Conservation (phyloP, 2,797 vertebrate species). For the Pseudomugil gertrudae region DNA sequence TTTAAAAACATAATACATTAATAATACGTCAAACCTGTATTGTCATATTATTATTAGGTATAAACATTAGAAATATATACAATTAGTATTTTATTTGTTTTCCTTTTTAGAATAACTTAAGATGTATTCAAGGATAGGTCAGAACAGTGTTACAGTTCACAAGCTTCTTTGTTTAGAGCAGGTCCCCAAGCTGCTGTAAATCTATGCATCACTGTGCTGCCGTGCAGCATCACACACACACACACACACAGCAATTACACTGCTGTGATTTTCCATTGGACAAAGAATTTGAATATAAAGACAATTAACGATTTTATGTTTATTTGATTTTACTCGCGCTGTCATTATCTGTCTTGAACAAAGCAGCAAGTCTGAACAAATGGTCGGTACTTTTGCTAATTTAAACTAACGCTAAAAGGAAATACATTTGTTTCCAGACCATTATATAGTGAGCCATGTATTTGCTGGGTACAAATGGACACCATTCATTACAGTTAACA, state of each 20-base stretch:
- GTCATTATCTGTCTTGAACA: conserved; percentile 67
- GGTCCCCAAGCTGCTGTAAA: conserved; percentile 60
- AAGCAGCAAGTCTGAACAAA: conserved; percentile 68
- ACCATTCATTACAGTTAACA: conserved; percentile 82
- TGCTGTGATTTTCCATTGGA: conserved; percentile 59
- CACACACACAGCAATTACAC: conserved; percentile 62
- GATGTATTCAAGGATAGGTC: conserved; percentile 24
- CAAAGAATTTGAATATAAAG: conserved; percentile 77
- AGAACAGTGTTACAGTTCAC: conserved; percentile 48
- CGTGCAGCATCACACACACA: conserved; percentile 48
- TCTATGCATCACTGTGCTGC: conserved; percentile 45
- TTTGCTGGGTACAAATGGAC: conserved; percentile 74
- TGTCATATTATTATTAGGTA: too few relatives aligned
- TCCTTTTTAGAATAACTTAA: conserved; percentile 9
- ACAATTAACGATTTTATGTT: conserved; percentile 79
- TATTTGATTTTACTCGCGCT: conserved; percentile 74
- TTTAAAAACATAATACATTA: not conserved
- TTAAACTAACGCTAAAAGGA: conserved; percentile 71
- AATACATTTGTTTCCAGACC: conserved; percentile 75
- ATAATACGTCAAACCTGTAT: not conserved
- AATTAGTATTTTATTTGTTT: not conserved
- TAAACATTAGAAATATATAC: too few relatives aligned
- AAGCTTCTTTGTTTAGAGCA: conserved; percentile 49
- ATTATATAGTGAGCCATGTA: conserved; percentile 77
- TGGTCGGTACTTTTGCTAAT: conserved; percentile 69